phyloP scores from a whole-genome alignment of 2,797 vertebrate species.

The Hapalemur alaotrensis region DNA sequence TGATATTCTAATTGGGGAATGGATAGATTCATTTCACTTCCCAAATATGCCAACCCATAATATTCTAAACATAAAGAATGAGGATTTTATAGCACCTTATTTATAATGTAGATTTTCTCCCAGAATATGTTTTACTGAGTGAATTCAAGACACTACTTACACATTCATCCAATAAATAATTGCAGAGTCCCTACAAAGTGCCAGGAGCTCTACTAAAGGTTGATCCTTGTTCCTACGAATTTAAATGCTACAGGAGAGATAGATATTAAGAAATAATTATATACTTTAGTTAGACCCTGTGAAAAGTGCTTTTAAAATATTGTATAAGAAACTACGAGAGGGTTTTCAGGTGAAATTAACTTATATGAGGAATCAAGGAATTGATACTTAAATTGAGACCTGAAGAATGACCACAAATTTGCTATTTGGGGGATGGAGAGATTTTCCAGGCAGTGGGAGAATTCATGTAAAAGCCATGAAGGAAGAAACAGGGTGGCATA shows the following conservation, averaged over 20 bases:
- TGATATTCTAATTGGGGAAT: neutral
- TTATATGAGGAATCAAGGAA: neutral
- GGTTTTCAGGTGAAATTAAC: neutral
- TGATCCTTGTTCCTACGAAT: neutral
- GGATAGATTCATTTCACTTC: neutral
- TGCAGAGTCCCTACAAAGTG: neutral
- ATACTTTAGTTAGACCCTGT: neutral
- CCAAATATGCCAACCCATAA: neutral
- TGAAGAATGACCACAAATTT: neutral
- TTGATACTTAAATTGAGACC: neutral
- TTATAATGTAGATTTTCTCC: neutral
- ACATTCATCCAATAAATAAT: neutral
- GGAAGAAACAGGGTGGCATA: neutral
- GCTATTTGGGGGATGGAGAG: neutral
- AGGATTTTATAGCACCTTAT: neutral
- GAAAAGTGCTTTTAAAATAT: constrained; percentile 3
- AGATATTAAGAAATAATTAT: neutral
- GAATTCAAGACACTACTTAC: neutral
- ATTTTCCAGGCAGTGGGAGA: neutral
- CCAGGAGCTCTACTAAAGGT: neutral
- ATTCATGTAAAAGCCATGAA: neutral
- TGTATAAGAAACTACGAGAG: neutral
- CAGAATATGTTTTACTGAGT: neutral
- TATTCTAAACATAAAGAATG: neutral
- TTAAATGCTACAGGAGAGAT: neutral